A percentile compares a stretch with the other conserved stretches of the same genome.
Conservation (phyloP, 2,797 vertebrate species). For the Rhynchonycteris naso region DNA sequence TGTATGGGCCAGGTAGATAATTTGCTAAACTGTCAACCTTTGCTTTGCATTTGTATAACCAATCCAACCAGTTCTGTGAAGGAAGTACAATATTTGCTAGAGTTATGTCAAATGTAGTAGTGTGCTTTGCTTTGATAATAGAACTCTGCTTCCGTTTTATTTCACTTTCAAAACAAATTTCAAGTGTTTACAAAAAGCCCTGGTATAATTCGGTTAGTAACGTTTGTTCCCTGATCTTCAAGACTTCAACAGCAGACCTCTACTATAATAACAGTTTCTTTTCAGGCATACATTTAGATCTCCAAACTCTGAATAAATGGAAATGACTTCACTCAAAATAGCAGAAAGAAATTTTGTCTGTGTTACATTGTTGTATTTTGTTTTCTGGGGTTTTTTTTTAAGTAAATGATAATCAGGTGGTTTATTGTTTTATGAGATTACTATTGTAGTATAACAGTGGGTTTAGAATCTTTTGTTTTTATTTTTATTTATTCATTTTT, state of each 20-base stretch:
- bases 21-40: not conserved
- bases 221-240: not conserved
- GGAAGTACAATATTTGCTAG: not conserved
- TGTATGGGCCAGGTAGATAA: not conserved
- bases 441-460: not conserved
- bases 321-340: not conserved
- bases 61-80: slow-evolving; percentile 46
- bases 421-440: not conserved
- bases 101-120: not conserved
- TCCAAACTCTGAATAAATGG: not conserved
- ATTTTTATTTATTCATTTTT: too few relatives aligned
- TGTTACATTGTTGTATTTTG: not conserved
- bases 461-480: not conserved
- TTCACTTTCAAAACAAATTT: slow-evolving; percentile 13
- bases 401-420: not conserved
- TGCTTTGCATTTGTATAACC: not conserved
- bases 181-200: slow-evolving; percentile 22
- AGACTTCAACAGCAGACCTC: not conserved
- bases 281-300: not conserved
- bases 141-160: not conserved
- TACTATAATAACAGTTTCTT: not conserved
- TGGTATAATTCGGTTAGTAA: not conserved
- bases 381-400: not conserved
- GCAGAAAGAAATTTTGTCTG: not conserved
- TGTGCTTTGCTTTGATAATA: slow-evolving; percentile 4